phyloP scores from a whole-genome alignment of 1,140 invertebrate genomes.

The Heliconius eleuchia region DNA sequence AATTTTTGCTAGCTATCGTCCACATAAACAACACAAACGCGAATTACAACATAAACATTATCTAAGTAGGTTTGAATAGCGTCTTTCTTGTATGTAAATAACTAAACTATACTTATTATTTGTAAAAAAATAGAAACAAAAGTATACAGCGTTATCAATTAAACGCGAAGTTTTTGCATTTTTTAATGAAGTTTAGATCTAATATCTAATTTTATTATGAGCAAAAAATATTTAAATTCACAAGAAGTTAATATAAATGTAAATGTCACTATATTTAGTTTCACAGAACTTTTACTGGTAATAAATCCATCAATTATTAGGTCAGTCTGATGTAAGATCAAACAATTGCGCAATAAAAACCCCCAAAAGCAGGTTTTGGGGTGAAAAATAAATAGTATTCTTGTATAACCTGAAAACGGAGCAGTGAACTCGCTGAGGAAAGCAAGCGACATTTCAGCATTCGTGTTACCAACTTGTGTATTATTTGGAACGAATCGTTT shows the following conservation, averaged over 20 bases:
- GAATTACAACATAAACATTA: no score
- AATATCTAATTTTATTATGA: background rate
- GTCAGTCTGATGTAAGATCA: conserved; percentile 28
- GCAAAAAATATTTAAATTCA: background rate
- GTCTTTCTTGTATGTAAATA: no score
- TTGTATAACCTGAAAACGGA: conserved; percentile 30
- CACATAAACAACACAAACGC: no score
- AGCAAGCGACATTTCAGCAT: conserved; percentile 20
- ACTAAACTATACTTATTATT: no score
- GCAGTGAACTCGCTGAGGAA: conserved; percentile 24
- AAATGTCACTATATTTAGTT: conserved; percentile 25
- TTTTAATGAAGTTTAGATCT: no score
- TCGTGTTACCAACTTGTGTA: conserved; percentile 20
- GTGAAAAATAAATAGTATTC: conserved; percentile 23
- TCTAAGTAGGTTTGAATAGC: no score
- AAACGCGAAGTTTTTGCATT: no score
- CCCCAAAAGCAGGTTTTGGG: conserved; percentile 19
- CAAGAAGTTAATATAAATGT: background rate
- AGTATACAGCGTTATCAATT: no score
- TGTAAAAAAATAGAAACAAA: no score
- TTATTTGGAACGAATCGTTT: conserved; percentile 1
- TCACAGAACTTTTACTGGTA: conserved; percentile 18
- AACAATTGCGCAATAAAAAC: conserved; percentile 31
- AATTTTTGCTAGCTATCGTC: no score
- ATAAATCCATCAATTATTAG: conserved; percentile 33